Base-by-base conservation (phyloP, 2,113 vertebrate genomes). In the Pelecanus crispus region DNA sequence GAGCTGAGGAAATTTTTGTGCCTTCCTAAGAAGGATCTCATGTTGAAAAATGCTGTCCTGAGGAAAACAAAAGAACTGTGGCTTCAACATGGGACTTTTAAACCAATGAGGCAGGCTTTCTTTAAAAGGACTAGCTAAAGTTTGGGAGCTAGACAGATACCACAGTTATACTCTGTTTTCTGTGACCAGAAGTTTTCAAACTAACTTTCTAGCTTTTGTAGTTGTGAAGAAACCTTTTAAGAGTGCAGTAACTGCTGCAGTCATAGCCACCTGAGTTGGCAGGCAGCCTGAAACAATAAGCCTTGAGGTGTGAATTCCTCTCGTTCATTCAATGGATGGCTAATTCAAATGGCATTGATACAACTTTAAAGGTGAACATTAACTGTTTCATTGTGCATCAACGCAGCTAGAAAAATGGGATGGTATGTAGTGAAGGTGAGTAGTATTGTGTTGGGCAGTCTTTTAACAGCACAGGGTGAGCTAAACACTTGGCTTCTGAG, bases 221-320 rank as follows among this genome's bases (percentile, higher is more conserved):
- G 34, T 49, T 71, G 36, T 40, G 31, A 44, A 50, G 56, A 75
- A 77, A 65, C 9, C 11, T 81, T 45, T 78, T 36, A 73, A 70
- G 53, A 55, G 45, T 22, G 29, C 28, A 47, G 40, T 38, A 52
- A 17, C 32, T 83, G 38, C 83, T 71, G 75, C 55, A 94, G 67
- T 71, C 15, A 2, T 28, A 72, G 58, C 67, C 75, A 86, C 92
- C 92, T 90, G 90, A 88, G 82, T 32, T 96, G 96, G 90, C 92
- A 63, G 47, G 49, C 20, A 93, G 82, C 94, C 86, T 55, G 44
- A 71, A 81, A 68, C 38, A 71, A 73, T 71, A 85, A 93, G 75
- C 86, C 86, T 88, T 83, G 80, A 95, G 86, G 82, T 96, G 93
- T 71, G 90, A 96, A 96, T 94, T 96, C 90, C 55, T 90, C 31